Percentiles rank a stretch among this genome's conserved stretches.
phyloP scores from a whole-genome alignment of 2,113 vertebrate species.

The Lucifuga dentata region DNA sequence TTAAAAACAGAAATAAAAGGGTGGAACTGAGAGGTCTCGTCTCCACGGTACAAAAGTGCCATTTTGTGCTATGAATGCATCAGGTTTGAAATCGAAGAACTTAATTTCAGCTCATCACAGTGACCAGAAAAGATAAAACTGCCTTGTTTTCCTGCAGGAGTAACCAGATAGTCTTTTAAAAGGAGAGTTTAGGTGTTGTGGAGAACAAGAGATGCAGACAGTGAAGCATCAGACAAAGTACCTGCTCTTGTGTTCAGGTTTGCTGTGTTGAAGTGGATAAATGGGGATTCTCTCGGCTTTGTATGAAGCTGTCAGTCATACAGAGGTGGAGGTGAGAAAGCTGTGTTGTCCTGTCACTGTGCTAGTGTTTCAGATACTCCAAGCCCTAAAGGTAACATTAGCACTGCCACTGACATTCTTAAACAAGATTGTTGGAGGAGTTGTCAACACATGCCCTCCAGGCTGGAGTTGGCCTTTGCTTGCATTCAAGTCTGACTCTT shows the following conservation, averaged over 20 bases:
- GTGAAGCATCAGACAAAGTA: slow-evolving; percentile 15
- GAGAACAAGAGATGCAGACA: slow-evolving; percentile 18
- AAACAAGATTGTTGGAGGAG: slow-evolving; percentile 39
- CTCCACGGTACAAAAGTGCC: slow-evolving; percentile 31
- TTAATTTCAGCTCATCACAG: slow-evolving; percentile 69
- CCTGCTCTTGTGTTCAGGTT: slow-evolving; percentile 13
- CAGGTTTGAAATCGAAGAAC: slow-evolving; percentile 65
- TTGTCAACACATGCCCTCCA: slow-evolving; percentile 65
- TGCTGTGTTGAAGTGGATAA: slow-evolving; percentile 20
- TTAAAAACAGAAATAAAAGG: slow-evolving; percentile 61
- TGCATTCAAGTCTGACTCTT: not conserved
- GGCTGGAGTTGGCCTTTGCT: slow-evolving; percentile 16
- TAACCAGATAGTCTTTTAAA: slow-evolving; percentile 55
- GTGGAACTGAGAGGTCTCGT: slow-evolving; percentile 44
- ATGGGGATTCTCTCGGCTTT: slow-evolving; percentile 23
- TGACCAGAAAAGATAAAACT: slow-evolving; percentile 48
- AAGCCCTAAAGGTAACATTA: slow-evolving; percentile 64
- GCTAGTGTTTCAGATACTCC: slow-evolving; percentile 59
- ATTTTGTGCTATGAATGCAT: slow-evolving; percentile 13
- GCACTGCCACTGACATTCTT: slow-evolving; percentile 41
- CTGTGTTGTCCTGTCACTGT: slow-evolving; percentile 45
- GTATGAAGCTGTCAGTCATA: slow-evolving; percentile 57
- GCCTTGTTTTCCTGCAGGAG: slow-evolving; percentile 41
- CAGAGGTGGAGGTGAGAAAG: slow-evolving; percentile 55
- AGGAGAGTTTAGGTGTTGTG: slow-evolving; percentile 29